Evolutionary conservation across 2,888 invertebrate species (phyloP).

Genomic region (Theristus sp.): DNA sequence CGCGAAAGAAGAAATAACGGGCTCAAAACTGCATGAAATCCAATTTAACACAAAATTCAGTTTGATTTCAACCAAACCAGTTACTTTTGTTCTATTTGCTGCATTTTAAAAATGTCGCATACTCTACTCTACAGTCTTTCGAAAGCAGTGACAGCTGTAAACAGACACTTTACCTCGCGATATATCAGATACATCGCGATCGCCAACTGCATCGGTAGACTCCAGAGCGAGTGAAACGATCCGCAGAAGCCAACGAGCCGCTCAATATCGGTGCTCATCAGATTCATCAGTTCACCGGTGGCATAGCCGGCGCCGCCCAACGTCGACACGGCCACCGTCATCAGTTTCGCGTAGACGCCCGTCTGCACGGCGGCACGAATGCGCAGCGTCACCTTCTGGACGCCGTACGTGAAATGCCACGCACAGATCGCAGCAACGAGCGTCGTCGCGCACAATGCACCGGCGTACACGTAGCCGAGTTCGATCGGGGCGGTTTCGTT

Average conservation of each 20-base stretch:
- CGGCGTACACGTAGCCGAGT: slow-evolving; percentile 38
- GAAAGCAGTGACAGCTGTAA: too few species aligned
- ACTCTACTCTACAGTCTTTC: too few species aligned
- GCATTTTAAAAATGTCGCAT: too few species aligned
- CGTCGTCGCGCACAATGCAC: slow-evolving; percentile 46
- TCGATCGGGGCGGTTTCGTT: slow-evolving; percentile 40
- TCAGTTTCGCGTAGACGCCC: not conserved
- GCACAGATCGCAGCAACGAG: slow-evolving; percentile 56
- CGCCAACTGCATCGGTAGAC: slow-evolving; percentile 70
- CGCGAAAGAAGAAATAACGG: too few species aligned
- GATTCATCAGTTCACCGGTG: slow-evolving; percentile 48
- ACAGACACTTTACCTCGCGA: too few species aligned
- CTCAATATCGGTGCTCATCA: slow-evolving; percentile 89
- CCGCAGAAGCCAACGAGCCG: slow-evolving; percentile 83
- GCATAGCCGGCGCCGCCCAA: not conserved
- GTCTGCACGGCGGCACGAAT: not conserved
- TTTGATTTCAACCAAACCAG: too few species aligned
- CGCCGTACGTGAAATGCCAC: slow-evolving; percentile 71
- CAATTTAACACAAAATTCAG: too few species aligned
- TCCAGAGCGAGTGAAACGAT: slow-evolving; percentile 90
- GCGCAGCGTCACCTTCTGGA: slow-evolving; percentile 41
- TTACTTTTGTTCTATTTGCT: too few species aligned
- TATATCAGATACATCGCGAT: not conserved
- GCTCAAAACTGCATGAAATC: too few species aligned
- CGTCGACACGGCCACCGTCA: not conserved